A percentile compares a stretch with the other conserved stretches of the same genome.
phyloP scores from a whole-genome alignment of 2,113 vertebrate species.

The Oxyura jamaicensis region DNA sequence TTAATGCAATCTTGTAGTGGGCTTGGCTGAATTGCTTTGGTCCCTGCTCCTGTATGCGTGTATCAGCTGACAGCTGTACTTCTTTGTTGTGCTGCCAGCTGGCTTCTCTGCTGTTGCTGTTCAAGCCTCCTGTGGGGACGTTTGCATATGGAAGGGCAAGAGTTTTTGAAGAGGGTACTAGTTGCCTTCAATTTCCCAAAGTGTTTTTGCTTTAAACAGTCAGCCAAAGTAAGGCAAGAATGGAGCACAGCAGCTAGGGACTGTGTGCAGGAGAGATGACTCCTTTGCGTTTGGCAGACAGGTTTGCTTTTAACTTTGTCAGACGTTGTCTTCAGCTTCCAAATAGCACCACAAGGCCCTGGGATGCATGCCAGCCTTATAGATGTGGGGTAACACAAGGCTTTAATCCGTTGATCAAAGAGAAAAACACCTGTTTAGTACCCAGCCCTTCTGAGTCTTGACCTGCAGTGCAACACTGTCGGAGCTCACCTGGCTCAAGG shows the following conservation, averaged over 20 bases:
- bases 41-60: background rate
- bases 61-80: background rate
- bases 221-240: background rate
- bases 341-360: background rate
- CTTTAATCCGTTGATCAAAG: background rate
- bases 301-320: background rate
- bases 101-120: background rate
- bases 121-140: background rate
- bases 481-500: background rate
- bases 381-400: background rate
- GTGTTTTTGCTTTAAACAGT: background rate
- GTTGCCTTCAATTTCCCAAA: background rate
- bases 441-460: background rate
- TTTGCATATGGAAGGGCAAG: background rate
- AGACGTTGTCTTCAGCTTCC: background rate
- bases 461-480: background rate
- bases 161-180: background rate
- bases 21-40: background rate
- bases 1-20: background rate
- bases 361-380: rapidly evolving
- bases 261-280: background rate
- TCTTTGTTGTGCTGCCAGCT: background rate
- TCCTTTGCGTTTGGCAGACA: background rate
- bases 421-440: background rate
- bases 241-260: background rate